Evolutionary conservation across 2,888 invertebrate species (phyloP).

Genomic region (Amorpha juglandis): DNA sequence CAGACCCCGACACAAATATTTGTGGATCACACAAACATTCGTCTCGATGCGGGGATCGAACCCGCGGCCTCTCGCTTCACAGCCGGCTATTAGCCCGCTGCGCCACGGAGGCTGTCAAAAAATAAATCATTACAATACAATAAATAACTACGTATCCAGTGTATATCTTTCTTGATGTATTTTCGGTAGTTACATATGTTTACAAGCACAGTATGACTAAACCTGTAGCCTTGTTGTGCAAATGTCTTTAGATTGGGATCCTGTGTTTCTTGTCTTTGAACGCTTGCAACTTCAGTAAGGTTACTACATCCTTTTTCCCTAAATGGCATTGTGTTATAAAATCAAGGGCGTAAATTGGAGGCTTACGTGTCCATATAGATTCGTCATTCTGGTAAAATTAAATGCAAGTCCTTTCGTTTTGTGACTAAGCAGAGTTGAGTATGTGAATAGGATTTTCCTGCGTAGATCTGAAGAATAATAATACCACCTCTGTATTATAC

Average conservation of each 20-base stretch:
- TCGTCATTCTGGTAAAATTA: conserved; percentile 16
- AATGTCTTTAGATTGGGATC: not conserved
- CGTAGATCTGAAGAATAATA: too few relatives aligned
- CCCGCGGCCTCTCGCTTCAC: too few relatives aligned
- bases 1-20: too few relatives aligned
- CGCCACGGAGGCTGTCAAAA: too few relatives aligned
- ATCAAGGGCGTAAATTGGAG: conserved; percentile 25
- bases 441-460: conserved; percentile 10
- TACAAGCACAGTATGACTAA: not conserved
- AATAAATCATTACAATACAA: too few relatives aligned
- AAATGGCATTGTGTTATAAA: not conserved
- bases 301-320: conserved; percentile 7
- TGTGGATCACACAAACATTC: too few relatives aligned
- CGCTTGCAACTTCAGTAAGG: not conserved
- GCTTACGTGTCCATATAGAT: conserved; percentile 14
- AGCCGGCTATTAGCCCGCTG: too few relatives aligned
- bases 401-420: not conserved
- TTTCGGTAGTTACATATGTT: too few relatives aligned
- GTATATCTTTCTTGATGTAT: too few relatives aligned
- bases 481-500: too few relatives aligned
- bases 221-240: not conserved
- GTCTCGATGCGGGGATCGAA: too few relatives aligned
- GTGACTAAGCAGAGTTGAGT: conserved; percentile 11
- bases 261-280: not conserved
- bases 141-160: too few relatives aligned